Percentiles rank a stretch among this genome's conserved stretches.
phyloP scores from a whole-genome alignment of 2,797 vertebrate species.

The Selene dorsalis region DNA sequence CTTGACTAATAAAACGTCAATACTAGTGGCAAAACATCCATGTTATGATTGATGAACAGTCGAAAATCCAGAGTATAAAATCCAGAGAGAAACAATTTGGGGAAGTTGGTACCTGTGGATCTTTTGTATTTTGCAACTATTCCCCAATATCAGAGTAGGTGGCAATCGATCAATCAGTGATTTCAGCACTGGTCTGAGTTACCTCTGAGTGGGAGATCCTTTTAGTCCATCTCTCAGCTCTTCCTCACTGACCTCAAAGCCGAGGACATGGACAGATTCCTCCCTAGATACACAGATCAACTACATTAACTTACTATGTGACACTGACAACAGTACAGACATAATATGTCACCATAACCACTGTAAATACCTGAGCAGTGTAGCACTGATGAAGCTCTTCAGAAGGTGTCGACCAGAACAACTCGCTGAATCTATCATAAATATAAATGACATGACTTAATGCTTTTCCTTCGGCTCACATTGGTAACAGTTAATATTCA shows the following conservation, averaged over 20 bases:
- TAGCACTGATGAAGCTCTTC: constrained; percentile 81
- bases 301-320: too few species aligned
- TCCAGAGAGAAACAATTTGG: neutral
- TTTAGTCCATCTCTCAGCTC: constrained; percentile 79
- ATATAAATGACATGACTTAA: constrained; percentile 3
- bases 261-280: constrained; percentile 83
- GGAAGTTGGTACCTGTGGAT: neutral
- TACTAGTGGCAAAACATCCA: too few species aligned
- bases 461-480: neutral
- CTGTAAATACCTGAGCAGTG: constrained; percentile 78
- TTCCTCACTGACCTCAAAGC: constrained; percentile 82
- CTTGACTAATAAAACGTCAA: too few species aligned
- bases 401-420: constrained; percentile 82
- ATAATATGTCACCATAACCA: neutral
- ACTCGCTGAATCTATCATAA: constrained; percentile 75
- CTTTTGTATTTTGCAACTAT: neutral
- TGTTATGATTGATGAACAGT: neutral
- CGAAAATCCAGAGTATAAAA: neutral
- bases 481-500: neutral
- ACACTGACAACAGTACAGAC: neutral
- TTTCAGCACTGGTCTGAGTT: constrained; percentile 25
- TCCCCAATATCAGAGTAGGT: neutral
- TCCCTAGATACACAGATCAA: constrained; percentile 68
- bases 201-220: constrained; percentile 72
- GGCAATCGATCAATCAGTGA: neutral